Base-by-base conservation (phyloP, 2,888 invertebrate species). In the Gnatocerus cornutus region DNA sequence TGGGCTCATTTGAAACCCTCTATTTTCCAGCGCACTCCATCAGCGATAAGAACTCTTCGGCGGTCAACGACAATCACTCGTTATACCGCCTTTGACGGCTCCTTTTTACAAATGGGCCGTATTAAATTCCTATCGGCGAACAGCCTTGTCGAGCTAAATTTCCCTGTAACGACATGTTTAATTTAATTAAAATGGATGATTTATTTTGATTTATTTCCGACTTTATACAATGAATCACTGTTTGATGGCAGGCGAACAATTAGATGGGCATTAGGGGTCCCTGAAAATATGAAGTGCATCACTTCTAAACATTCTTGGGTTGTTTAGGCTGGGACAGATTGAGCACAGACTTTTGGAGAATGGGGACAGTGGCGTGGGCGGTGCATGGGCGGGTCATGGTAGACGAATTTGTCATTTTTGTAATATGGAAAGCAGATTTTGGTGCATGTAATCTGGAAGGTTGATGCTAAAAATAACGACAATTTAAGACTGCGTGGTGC, bases 31-130 rank as follows among this genome's bases (percentile, higher is more conserved):
- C n/a, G 33, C 33, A 33, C 33, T 33, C 33, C 41, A 66, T 66
- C 59, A 14, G 39, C 33, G 66, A 66, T 66, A 66, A 66, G 46
- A 41, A 13, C n/a, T 14, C 21, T 3, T 12, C 33, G 16, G 37
- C 65, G 65, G 65, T 65, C 65, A 65, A 45, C 13, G 66, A 58
- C 59, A 58, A 55, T 64, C 64, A 30, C n/a, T 50, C 30, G n/a
- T 45, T 45, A 55, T n/a, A 13, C 56, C 59, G 59, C 56, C 66
- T 66, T 66, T 66, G 66, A 50, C 66, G 66, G 66, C 66, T 58
- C 33, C 61, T 48, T 39, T 16, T 48, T 48, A 33, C 61, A 62
- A 62, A 62, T 62, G 61, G 50, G 13, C 27, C 48, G 16, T 46
- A 21, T 14, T 14, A 56, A 56, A 56, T 21, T 9, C n/a, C 14